phyloP scores from a whole-genome alignment of 2,797 vertebrate genomes.

The Sorex maritimensis region DNA sequence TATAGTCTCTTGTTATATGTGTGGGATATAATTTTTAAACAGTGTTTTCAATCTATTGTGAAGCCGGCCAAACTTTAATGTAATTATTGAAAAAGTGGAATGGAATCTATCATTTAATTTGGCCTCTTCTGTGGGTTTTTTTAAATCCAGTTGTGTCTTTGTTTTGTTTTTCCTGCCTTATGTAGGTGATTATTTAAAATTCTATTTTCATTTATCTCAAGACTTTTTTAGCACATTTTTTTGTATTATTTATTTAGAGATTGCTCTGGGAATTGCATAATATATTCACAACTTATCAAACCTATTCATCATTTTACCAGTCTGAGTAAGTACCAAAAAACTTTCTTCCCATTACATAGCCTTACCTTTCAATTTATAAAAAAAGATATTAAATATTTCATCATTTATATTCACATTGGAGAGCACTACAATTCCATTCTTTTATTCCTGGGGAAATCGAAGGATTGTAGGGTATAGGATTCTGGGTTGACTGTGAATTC shows the following conservation, averaged over 20 bases:
- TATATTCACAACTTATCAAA: conserved; percentile 31
- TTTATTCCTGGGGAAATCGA: too few species aligned
- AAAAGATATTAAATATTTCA: conserved; percentile 19
- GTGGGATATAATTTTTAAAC: conserved; percentile 1
- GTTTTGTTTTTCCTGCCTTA: conserved; percentile 15
- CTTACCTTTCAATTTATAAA: not conserved
- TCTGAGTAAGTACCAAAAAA: conserved; percentile 20
- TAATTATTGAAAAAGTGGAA: conserved; percentile 42
- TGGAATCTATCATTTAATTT: conserved; percentile 7
- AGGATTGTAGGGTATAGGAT: not conserved
- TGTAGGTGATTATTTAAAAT: not conserved
- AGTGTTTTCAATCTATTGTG: not conserved
- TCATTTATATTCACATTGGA: not conserved
- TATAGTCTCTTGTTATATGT: too few species aligned
- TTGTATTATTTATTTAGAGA: not conserved
- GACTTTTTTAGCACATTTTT: not conserved
- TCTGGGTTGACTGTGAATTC: not conserved
- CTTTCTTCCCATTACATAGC: not conserved
- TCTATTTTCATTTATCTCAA: conserved; percentile 11
- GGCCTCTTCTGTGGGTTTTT: not conserved
- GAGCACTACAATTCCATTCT: not conserved
- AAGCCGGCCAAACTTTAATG: conserved; percentile 21
- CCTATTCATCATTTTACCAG: not conserved
- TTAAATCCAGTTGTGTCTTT: conserved; percentile 27
- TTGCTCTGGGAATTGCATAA: not conserved